Evolutionary conservation across 2,113 vertebrate species (phyloP).

Genomic region (Nannobrachium achirus): DNA sequence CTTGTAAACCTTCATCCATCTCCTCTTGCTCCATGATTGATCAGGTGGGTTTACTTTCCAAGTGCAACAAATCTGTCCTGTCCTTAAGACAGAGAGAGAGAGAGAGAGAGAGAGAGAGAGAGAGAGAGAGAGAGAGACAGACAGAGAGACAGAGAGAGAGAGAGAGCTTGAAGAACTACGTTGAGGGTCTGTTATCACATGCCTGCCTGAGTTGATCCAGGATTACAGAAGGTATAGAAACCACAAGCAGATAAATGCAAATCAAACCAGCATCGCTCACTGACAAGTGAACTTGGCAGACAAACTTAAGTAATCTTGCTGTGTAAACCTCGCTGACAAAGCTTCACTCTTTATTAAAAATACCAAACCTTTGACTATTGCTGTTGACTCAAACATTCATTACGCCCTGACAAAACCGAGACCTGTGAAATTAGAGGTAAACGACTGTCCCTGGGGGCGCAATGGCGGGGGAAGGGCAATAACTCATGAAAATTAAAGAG

Average conservation of each 20-base stretch:
- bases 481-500: slow-evolving; percentile 45
- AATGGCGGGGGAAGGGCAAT: slow-evolving; percentile 32
- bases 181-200: slow-evolving; percentile 56
- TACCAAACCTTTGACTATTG: slow-evolving; percentile 35
- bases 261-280: slow-evolving; percentile 46
- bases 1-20: background rate
- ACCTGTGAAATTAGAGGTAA: slow-evolving; percentile 60
- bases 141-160: slow-evolving; percentile 24
- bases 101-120: slow-evolving; percentile 18
- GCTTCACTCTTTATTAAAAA: slow-evolving; percentile 24
- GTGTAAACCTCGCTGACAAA: slow-evolving; percentile 34
- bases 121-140: too few species aligned
- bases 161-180: too few species aligned
- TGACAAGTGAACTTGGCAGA: slow-evolving; percentile 32
- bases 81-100: slow-evolving; percentile 18
- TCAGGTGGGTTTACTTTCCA: slow-evolving; percentile 37
- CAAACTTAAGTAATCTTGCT: slow-evolving; percentile 4
- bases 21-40: slow-evolving; percentile 12
- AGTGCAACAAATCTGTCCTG: slow-evolving; percentile 32
- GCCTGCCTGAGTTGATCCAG: slow-evolving; percentile 44
- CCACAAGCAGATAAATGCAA: slow-evolving; percentile 33
- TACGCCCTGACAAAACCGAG: slow-evolving; percentile 59
- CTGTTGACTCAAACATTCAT: slow-evolving; percentile 48
- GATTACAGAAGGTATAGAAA: slow-evolving; percentile 20
- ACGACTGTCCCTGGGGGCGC: slow-evolving; percentile 47